Base-by-base conservation (phyloP, 2,797 vertebrate genomes). In the Phoxinus dragarum region DNA sequence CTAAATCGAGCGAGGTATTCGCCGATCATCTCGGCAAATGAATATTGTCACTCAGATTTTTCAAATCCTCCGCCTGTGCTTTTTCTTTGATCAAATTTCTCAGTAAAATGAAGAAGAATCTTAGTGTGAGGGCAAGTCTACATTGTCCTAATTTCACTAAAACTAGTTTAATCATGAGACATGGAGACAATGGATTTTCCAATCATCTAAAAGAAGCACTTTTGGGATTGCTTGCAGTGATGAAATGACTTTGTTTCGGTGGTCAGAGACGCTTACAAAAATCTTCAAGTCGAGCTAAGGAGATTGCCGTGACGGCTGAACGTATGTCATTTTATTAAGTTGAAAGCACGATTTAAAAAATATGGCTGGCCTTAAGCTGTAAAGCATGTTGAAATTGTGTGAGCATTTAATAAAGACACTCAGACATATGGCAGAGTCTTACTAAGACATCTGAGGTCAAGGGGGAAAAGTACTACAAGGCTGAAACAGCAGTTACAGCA, bases 141-240 rank as follows among this genome's bases (percentile, higher is more conserved):
- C 77, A 84, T 87, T 88, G 81, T 88, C 67, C 69, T 87, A 86
- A 86, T 89, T 82, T 85, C 77, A 69, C 54, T 84, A 86, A 89
- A 86, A 89, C 84, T 66, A 69, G 47, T 80, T 81, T 75, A 83
- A 86, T 83, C 78, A 80, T 73, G 81, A 80, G 81, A 82, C 71
- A 87, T 36, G 68, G 76, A 86, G 85, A 78, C 78, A 87, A 86
- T 80, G 56, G 47, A 77, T 74, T 86, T 87, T 88, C 74, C 86
- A 90, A 88, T 89, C 82, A 86, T 80, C 77, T 88, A 88, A 86
- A 83, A 89, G 76, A 88, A 87, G 86, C 86, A 90, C 86, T 88
- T 84, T 87, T 88, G 78, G 66, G 76, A 89, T 88, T 90, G 82
- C 49, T 67, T 86, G 76, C 38, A 31, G 77, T 76, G 84, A 88